Evolutionary conservation across 2,113 vertebrate species (phyloP), one percentile per base, ranked within the genome.

Genomic region (Centrocercus urophasianus): DNA sequence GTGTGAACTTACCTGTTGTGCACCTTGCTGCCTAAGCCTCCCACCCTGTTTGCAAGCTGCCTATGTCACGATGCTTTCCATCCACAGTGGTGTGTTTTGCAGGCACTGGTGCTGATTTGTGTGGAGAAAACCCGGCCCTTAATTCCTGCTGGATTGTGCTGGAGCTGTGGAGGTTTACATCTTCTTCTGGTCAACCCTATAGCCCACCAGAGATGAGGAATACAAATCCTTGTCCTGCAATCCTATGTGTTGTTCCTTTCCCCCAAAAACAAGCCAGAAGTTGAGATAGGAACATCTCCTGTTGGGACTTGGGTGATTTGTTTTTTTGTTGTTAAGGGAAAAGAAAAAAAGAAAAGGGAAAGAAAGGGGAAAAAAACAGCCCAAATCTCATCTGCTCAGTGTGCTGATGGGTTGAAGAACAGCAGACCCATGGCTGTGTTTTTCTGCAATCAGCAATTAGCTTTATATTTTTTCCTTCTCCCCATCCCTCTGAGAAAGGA

Each of bases 371-470:
- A 36, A n/a, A 78, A 66, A 2, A 52, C 19, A 75, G 17, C 6
- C 60, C 27, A 2, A 0, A 0, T 57, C 56, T 63, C 1, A 0
- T 34, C 56, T 47, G 48, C 59, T 65, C 59, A 0, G 50, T 0
- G 0, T 7, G 45, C 67, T 60, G 78, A 65, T 54, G 78, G 76
- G 56, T 8, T 86, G 80, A 43, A 47, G 86, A 74, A 19, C 11
- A 9, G 80, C 83, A 92, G 86, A 63, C 56, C 38, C 8, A 3
- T 56, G 66, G 65, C 56, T 52, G 48, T n/a, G 15, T 48, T 83
- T 76, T 56, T 52, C 83, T 72, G 80, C 40, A 70, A 93, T 45
- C 76, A 77, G 76, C 89, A 90, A 71, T 92, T 88, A 63, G 47
- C 76, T 77, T 83, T 52, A 25, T 19, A 19, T 11, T 40, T 45